phyloP scores from a whole-genome alignment of 2,888 invertebrate species.

The Stenodera caucasica region DNA sequence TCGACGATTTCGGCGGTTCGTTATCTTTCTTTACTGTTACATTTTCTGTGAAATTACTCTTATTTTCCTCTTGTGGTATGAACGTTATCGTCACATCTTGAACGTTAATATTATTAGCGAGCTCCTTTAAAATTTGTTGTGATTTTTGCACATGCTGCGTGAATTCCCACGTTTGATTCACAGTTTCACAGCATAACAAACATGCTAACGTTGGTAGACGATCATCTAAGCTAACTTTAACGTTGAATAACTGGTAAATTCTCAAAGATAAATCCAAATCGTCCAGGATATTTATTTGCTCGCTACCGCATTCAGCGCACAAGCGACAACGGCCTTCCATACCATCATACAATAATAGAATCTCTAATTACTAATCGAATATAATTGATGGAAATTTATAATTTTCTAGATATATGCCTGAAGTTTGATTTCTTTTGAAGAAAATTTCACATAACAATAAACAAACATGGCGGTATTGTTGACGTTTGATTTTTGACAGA shows the following conservation, averaged over 20 bases:
- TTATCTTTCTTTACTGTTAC: constrained; percentile 14
- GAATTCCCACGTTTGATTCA: constrained; percentile 52
- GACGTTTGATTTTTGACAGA: constrained; percentile 12
- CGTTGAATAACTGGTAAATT: constrained; percentile 51
- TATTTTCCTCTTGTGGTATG: constrained; percentile 10
- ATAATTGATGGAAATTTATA: not conserved
- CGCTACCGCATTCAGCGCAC: constrained; percentile 49
- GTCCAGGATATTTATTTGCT: constrained; percentile 45
- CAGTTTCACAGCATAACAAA: constrained; percentile 49
- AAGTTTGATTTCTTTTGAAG: not conserved
- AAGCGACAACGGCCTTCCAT: constrained; percentile 53
- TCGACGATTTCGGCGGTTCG: not conserved
- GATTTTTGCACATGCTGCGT: constrained; percentile 52
- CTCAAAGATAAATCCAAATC: constrained; percentile 45
- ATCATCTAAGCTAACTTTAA: constrained; percentile 48
- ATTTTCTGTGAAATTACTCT: not conserved
- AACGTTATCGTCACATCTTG: constrained; percentile 11
- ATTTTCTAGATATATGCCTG: too few species aligned
- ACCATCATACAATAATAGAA: constrained; percentile 21
- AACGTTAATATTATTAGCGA: not conserved
- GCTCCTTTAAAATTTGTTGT: constrained; percentile 44
- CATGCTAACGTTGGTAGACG: constrained; percentile 50
- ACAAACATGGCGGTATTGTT: constrained; percentile 23
- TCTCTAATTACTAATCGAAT: not conserved
- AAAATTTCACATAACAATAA: constrained; percentile 7